A percentile compares a stretch with the other conserved stretches of the same genome.
These are phyloP conservation scores for Rhabdornis inornatus DNA, from an alignment of 2,113 vertebrate species.

Conservation along the genomic window DNA sequence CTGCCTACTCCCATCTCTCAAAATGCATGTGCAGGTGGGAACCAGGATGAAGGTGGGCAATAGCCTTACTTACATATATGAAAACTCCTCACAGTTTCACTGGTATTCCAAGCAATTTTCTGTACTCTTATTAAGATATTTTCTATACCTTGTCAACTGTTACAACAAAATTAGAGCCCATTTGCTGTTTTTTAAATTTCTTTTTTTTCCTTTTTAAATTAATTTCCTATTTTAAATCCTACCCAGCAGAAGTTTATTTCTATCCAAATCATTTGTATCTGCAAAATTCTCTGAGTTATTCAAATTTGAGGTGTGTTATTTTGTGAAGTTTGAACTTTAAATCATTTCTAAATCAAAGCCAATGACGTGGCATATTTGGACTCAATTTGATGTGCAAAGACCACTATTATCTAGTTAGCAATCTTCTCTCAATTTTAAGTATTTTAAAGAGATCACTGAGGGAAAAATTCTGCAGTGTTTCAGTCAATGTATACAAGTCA, in stretches of 20 bases:
- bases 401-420: background rate
- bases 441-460: background rate
- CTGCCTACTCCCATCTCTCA: background rate
- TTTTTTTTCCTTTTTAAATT: background rate
- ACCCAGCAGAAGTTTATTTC: background rate
- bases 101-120: background rate
- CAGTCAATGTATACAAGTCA: background rate
- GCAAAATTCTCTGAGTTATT: background rate
- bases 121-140: background rate
- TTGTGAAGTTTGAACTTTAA: background rate
- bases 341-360: background rate
- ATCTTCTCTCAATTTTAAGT: background rate
- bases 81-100: background rate
- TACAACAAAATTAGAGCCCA: background rate
- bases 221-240: background rate
- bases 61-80: background rate
- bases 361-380: background rate
- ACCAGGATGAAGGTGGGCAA: background rate
- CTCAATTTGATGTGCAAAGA: background rate
- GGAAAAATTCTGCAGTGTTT: background rate
- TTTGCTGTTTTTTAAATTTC: background rate
- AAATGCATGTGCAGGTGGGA: rapidly evolving
- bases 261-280: background rate
- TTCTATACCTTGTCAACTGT: background rate
- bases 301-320: background rate